phyloP scores from a whole-genome alignment of 2,113 vertebrate genomes.

The Nesoenas mayeri region DNA sequence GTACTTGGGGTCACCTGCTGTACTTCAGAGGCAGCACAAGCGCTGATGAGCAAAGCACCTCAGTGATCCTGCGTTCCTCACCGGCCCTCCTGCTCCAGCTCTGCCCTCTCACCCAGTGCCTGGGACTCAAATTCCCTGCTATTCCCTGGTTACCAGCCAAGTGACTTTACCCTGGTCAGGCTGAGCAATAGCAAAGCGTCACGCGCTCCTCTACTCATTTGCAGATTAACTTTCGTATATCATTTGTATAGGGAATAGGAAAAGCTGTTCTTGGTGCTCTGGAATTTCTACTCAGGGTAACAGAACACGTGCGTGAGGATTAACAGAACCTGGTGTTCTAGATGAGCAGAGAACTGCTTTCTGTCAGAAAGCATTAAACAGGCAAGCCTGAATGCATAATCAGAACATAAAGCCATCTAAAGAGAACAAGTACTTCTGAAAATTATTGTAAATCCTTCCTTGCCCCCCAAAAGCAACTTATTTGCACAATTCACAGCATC shows the following conservation, averaged over 20 bases:
- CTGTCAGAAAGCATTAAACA: neutral
- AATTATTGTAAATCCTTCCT: constrained; percentile 7
- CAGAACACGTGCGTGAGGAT: neutral
- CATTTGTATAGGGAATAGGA: neutral
- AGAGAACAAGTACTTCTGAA: neutral
- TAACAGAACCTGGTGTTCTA: neutral
- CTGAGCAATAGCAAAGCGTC: neutral
- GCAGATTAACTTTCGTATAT: neutral
- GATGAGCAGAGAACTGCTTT: neutral
- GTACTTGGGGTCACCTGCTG: neutral
- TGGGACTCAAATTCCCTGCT: neutral
- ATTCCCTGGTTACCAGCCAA: neutral
- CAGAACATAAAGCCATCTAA: neutral
- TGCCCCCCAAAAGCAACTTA: neutral
- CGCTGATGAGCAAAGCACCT: too few relatives aligned
- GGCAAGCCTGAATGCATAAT: neutral
- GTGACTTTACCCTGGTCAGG: neutral
- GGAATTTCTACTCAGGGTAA: neutral
- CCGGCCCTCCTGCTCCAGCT: neutral
- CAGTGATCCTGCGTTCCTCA: neutral
- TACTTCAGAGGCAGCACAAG: neutral
- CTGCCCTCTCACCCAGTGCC: neutral
- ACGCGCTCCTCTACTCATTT: neutral
- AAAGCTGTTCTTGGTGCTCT: neutral
- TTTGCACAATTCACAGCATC: neutral